Evolutionary conservation across 2,888 invertebrate species (phyloP), one percentile per base, ranked within the genome.

Genomic region (Antheraea yamamai): DNA sequence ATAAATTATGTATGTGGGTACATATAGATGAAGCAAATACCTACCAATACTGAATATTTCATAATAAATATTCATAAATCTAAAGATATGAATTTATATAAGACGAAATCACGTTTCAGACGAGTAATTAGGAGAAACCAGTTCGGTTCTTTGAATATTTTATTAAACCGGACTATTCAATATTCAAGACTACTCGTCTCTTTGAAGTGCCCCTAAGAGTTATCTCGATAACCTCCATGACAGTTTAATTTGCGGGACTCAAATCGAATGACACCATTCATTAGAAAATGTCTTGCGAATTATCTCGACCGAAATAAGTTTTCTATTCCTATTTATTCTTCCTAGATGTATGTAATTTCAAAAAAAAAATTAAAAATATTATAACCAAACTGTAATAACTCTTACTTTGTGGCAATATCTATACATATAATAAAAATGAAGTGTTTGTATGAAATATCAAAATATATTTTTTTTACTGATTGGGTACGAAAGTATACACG

Each of bases 111-210:
- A 83, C 84, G 83, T 81, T 80, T 83, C 81, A 79, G 83, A 82
- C 81, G 81, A 84, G 85, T 89, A 89, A 89, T 91, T 90, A 91
- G 73, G 75, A 82, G 81, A 80, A 77, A 78, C 80, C 83, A 76
- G 84, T 88, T 88, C 86, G 86, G 89, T 90, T 88, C 84, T 86
- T 85, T 87, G 89, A 91, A 91, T 92, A 89, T 91, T 91, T 90
- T 88, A 90, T 84, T 87, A 89, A 87, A 87, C 83, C 87, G 82
- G 84, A 82, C 89, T 89, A 90, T 91, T 92, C 89, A 92, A 91
- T 92, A 92, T 91, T 91, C 91, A 92, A 83, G 86, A 83, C 84
- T 88, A 81, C 83, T 79, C 82, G 82, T 82, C 84, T 87, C 88
- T 89, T 88, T 88, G 87, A 86, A 89, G 86, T 82, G 82, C 81